Percentiles rank a stretch among this genome's conserved stretches.
Evolutionary conservation across 2,797 vertebrate genomes (phyloP).

Genomic region (Parauchenoglanis ngamensis): DNA sequence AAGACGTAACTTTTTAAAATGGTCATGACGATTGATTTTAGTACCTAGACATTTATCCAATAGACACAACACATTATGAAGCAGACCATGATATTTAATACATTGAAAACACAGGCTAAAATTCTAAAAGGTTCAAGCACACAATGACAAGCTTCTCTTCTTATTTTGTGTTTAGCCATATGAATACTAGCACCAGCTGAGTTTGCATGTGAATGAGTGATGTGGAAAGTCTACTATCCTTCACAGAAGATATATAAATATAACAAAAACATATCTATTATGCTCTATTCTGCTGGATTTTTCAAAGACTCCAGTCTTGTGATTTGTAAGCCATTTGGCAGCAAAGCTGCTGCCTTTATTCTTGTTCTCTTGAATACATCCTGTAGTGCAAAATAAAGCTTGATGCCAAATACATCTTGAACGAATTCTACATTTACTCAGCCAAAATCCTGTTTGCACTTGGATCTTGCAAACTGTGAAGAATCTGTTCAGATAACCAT

Average conservation of each 20-base stretch:
- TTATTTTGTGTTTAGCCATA: background rate
- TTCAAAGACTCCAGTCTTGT: background rate
- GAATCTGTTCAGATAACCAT: background rate
- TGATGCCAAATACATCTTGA: background rate
- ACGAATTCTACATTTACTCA: background rate
- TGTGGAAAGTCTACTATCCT: background rate
- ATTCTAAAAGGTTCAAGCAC: background rate
- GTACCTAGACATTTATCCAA: background rate
- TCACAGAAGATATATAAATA: background rate
- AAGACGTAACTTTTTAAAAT: background rate
- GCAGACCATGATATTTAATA: background rate
- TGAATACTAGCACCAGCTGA: background rate
- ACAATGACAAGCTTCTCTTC: background rate
- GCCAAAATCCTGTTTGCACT: background rate
- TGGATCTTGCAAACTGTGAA: background rate
- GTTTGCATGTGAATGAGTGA: background rate
- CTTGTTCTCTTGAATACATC: background rate
- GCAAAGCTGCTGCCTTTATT: background rate
- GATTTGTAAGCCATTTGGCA: background rate
- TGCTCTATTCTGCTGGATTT: background rate
- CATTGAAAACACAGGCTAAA: background rate
- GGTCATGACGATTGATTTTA: background rate
- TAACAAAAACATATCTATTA: background rate
- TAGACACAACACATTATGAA: background rate
- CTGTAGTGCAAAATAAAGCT: background rate